Conservation (phyloP, 2,797 vertebrate species). For the Hoplostethus atlanticus region DNA sequence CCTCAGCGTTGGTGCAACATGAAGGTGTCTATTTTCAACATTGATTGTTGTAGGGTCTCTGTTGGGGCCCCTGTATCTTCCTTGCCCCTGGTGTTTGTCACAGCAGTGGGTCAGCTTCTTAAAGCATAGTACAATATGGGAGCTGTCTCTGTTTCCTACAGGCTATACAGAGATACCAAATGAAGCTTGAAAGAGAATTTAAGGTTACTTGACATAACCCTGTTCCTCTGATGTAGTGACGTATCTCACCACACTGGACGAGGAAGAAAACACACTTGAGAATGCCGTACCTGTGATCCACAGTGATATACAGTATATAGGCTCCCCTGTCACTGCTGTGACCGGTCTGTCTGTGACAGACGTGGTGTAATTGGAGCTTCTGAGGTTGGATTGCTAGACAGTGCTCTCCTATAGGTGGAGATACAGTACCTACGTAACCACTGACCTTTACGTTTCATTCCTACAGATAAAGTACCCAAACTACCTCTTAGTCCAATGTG, state of each 20-base stretch:
- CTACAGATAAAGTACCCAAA: background rate
- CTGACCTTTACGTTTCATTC: background rate
- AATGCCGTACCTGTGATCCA: constrained; percentile 1
- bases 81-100: background rate
- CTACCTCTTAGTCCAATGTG: background rate
- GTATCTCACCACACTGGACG: background rate
- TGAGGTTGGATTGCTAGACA: background rate
- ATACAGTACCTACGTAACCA: background rate
- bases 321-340: background rate
- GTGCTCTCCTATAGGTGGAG: background rate
- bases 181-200: constrained; percentile 44
- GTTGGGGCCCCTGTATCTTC: constrained; percentile 14
- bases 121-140: constrained; percentile 26
- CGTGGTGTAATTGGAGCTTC: constrained; percentile 8
- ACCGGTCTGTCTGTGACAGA: constrained; percentile 29
- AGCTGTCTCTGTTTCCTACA: constrained; percentile 35
- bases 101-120: background rate
- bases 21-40: no score
- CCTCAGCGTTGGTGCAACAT: no score
- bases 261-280: background rate
- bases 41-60: constrained; percentile 4
- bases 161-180: constrained; percentile 26
- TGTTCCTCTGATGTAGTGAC: background rate
- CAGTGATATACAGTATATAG: constrained; percentile 1
- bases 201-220: constrained; percentile 26